Evolutionary conservation across 2,113 vertebrate species (phyloP), one percentile per base, ranked within the genome.

Genomic region (Pollimyrus isidori): DNA sequence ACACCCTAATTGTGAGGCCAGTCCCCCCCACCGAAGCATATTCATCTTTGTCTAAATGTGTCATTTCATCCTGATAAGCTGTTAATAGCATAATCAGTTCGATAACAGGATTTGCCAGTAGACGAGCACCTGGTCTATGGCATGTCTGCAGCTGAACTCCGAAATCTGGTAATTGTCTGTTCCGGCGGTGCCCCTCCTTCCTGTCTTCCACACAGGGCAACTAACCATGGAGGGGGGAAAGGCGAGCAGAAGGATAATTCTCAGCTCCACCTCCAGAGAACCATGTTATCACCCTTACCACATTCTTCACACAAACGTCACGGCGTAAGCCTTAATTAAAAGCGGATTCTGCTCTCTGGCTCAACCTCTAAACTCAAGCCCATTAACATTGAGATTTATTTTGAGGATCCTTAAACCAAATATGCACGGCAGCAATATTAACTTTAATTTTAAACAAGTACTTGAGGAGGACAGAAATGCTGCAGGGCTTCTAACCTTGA

Each of bases 51-150:
- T 89, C 89, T 91, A 90, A 89, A 88, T 73, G 73, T 83, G 86
- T 69, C 88, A 89, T 73, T 88, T 45, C 65, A 90, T 91, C 89
- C 89, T 89, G 58, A 82, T 90, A 90, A 92, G 76, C 90, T 49
- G 39, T 50, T 90, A 91, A 92, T 86, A 86, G 56, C 48, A 53
- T 82, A 87, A 91, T 89, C 62, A 90, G 82, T 88, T 49, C 83
- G 86, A 87, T 90, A 91, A 89, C 65, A 73, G 86, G 88, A 90
- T 88, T 90, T 89, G 73, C 39, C 35, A 19, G 30, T 85, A 88
- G 82, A 91, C 69, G 21, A 83, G 39, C 56, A 42, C 39, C 23
- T 85, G 88, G 42, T 88, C 88, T 91, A 83, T 69, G 45, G 52
- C 85, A 87, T 23, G 26, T 91, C 87, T 90, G 3, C 23, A 53